These are phyloP conservation scores for Piaya cayana DNA, from an alignment of 2,113 vertebrate species.

Conservation along the genomic window DNA sequence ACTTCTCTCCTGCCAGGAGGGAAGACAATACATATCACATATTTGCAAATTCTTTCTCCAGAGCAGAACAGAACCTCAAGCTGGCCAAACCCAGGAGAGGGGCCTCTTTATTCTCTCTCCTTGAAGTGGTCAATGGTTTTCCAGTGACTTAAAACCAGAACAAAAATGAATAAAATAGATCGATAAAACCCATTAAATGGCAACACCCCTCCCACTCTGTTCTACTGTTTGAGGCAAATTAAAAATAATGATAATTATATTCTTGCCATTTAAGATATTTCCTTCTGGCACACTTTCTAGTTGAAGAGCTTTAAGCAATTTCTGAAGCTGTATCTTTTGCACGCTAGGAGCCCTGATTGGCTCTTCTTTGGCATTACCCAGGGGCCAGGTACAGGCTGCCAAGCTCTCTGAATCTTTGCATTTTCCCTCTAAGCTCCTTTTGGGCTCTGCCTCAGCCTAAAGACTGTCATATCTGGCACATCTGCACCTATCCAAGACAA, in stretches of 20 bases:
- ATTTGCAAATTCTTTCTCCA: not conserved
- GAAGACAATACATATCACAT: not conserved
- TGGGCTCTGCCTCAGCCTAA: not conserved
- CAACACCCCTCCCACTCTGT: not conserved
- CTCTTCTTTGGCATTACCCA: rapidly evolving
- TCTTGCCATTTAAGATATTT: not conserved
- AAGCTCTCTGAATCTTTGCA: not conserved
- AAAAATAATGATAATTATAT: not conserved
- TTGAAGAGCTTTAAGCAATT: not conserved
- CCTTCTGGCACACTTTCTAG: not conserved
- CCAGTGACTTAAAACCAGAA: not conserved
- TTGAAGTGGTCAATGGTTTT: not conserved
- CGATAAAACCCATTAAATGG: not conserved
- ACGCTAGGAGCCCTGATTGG: not conserved
- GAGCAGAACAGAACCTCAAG: not conserved
- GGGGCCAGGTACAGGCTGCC: rapidly evolving
- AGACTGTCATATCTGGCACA: not conserved
- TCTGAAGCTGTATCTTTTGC: not conserved
- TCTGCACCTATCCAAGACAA: not conserved
- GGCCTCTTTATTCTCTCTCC: not conserved
- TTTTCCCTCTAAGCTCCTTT: not conserved
- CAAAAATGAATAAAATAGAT: not conserved
- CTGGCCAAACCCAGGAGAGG: not conserved
- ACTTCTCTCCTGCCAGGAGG: not conserved
- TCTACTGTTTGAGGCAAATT: not conserved